Conservation (phyloP, 2,888 invertebrate species). For the Entomobrya multifasciata region DNA sequence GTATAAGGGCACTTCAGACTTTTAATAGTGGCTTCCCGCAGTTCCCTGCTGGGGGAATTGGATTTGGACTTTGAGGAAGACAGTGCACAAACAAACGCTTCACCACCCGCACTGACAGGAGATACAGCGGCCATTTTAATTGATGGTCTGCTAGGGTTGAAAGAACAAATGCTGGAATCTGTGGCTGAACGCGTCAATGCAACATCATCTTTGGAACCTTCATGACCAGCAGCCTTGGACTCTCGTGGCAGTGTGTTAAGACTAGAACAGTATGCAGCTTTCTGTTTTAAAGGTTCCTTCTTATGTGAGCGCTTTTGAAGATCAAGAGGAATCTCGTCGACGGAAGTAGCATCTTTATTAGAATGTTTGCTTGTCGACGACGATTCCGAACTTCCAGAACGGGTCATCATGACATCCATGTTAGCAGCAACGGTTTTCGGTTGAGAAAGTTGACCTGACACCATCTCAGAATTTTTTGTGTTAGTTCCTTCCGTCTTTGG, state of each 20-base stretch:
- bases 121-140: conserved; percentile 12
- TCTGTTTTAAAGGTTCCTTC: conserved; percentile 51
- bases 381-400: conserved; percentile 15
- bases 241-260: conserved; percentile 78
- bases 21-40: conserved; percentile 72
- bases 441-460: conserved; percentile 5
- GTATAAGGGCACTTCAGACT: conserved; percentile 79
- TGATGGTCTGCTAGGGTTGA: conserved; percentile 3
- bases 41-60: conserved; percentile 66
- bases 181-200: conserved; percentile 76
- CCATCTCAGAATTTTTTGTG: background rate
- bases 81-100: conserved; percentile 45
- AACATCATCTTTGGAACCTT: conserved; percentile 26
- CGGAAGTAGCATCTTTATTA: conserved; percentile 30
- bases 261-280: conserved; percentile 76
- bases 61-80: conserved; percentile 53
- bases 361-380: conserved; percentile 12
- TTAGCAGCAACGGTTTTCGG: conserved; percentile 15
- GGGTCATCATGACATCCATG: conserved; percentile 36
- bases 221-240: conserved; percentile 28
- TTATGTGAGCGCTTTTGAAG: conserved; percentile 62
- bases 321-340: conserved; percentile 47
- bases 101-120: conserved; percentile 23
- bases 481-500: conserved; percentile 9
- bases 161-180: conserved; percentile 74